A percentile compares a stretch with the other conserved stretches of the same genome.
These are phyloP conservation scores for Arvicola amphibius DNA, from an alignment of 2,797 vertebrate genomes.

Conservation along the genomic window DNA sequence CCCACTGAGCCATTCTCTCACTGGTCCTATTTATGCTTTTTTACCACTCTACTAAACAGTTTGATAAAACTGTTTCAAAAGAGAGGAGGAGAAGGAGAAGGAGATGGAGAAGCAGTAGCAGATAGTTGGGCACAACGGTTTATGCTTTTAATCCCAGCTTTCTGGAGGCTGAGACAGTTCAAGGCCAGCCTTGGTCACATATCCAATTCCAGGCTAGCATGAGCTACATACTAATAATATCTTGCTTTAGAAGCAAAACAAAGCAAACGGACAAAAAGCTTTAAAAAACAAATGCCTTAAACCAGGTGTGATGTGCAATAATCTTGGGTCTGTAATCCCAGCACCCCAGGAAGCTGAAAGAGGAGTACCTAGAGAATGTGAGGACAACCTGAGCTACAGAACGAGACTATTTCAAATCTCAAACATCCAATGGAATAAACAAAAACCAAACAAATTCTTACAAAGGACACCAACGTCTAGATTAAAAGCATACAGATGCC, in stretches of 20 bases:
- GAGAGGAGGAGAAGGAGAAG: not conserved
- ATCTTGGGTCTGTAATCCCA: not conserved
- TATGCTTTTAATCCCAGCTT: not conserved
- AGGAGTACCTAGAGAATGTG: not conserved
- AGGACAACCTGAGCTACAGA: not conserved
- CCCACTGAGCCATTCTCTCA: not conserved
- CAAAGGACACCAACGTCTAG: not conserved
- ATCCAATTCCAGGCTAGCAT: not conserved
- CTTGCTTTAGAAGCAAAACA: not conserved
- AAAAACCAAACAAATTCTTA: conserved; percentile 1
- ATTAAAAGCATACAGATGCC: conserved; percentile 22
- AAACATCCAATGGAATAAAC: not conserved
- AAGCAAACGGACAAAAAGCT: not conserved
- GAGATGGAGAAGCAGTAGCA: not conserved
- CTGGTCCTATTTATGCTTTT: not conserved
- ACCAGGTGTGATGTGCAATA: not conserved
- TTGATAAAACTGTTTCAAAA: conserved; percentile 45
- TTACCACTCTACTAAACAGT: conserved; percentile 17
- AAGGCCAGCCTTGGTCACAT: not conserved
- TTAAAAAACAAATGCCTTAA: not conserved
- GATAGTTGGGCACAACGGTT: not conserved
- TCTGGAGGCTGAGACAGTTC: not conserved
- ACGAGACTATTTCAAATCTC: not conserved
- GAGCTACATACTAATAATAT: not conserved
- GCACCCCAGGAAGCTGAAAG: not conserved